Conservation (phyloP, 2,113 vertebrate species). For the Scartelaos histophorus region DNA sequence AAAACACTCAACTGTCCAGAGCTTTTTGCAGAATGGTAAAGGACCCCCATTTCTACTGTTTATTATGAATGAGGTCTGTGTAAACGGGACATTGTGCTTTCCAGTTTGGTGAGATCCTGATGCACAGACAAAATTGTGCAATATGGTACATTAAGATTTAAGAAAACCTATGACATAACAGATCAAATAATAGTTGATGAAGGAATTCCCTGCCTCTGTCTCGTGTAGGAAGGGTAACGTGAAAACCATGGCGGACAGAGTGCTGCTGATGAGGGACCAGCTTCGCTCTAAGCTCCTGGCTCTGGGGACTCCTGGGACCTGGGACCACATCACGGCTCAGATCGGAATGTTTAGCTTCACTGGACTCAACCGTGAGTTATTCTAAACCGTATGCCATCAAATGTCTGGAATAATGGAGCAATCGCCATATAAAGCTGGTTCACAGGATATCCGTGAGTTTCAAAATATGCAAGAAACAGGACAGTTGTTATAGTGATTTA, state of each 20-base stretch:
- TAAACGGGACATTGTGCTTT: no score
- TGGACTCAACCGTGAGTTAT: constrained; percentile 86
- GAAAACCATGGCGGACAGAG: constrained; percentile 92
- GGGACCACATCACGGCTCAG: constrained; percentile 94
- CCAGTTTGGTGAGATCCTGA: no score
- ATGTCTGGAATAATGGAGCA: background rate
- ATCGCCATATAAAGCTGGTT: no score
- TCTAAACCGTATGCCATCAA: background rate
- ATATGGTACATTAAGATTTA: no score
- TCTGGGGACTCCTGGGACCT: constrained; percentile 87
- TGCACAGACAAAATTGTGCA: no score
- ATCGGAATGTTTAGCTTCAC: constrained; percentile 98
- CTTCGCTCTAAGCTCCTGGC: constrained; percentile 83
- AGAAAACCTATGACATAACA: no score
- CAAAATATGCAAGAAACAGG: no score
- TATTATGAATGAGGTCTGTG: no score
- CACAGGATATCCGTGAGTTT: no score
- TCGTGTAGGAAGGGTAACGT: constrained; percentile 84
- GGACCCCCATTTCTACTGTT: no score
- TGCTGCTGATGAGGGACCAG: constrained; percentile 88
- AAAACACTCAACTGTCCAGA: constrained; percentile 82
- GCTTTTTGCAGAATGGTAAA: constrained; percentile 88
- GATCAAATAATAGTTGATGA: no score
- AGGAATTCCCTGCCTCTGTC: background rate
- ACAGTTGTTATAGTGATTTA: no score